These are phyloP conservation scores for Atractosteus spatula DNA, from an alignment of 2,113 vertebrate species.

Conservation along the genomic window DNA sequence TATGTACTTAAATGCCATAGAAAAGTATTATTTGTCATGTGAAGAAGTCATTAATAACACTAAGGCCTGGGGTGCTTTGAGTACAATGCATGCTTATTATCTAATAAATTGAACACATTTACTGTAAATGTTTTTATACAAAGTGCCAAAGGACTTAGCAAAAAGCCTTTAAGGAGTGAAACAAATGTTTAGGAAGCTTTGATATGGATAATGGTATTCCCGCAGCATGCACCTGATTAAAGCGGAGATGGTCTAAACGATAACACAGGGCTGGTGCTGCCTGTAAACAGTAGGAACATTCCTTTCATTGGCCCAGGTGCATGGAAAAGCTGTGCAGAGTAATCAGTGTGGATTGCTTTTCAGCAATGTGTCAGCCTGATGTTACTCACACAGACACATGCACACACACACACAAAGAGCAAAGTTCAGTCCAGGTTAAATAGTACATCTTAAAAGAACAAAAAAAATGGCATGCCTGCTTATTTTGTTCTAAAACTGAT, in stretches of 20 bases:
- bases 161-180: constrained; percentile 17
- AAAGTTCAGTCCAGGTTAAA: constrained; percentile 23
- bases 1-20: neutral
- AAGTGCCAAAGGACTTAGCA: neutral
- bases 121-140: constrained; percentile 13
- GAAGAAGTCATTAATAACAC: constrained; percentile 7
- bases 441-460: constrained; percentile 7
- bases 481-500: too few species aligned
- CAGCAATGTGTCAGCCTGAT: neutral
- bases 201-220: constrained; percentile 9
- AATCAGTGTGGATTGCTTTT: neutral
- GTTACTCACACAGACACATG: neutral
- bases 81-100: constrained; percentile 18
- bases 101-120: constrained; percentile 29
- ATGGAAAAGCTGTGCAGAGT: neutral
- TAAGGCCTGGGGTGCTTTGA: constrained; percentile 10
- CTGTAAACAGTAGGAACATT: neutral
- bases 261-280: constrained; percentile 16
- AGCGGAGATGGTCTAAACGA: constrained; percentile 14
- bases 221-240: constrained; percentile 8
- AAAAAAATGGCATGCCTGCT: too few species aligned
- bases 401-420: too few species aligned
- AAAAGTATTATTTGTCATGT: constrained; percentile 6
- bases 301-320: constrained; percentile 21
- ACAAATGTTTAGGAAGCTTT: neutral